Conservation (phyloP, 2,888 invertebrate genomes). For the Branchipolynoe longqiensis region DNA sequence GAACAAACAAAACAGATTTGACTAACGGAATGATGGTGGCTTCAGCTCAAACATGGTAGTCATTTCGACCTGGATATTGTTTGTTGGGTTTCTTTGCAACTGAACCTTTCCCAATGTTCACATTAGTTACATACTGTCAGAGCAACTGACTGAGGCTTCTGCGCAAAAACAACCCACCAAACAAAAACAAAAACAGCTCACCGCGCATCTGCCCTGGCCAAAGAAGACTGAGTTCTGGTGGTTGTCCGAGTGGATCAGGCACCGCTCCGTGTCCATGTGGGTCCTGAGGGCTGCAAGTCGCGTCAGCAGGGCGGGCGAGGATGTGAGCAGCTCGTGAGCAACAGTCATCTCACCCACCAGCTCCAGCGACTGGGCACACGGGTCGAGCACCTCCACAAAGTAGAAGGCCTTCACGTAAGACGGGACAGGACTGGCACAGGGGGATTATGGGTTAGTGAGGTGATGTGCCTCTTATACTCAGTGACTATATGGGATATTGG, state of each 20-base stretch:
- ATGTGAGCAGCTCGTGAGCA: neutral
- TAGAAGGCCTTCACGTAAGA: neutral
- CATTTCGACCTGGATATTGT: no score
- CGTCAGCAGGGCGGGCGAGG: neutral
- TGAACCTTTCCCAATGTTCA: no score
- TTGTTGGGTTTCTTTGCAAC: no score
- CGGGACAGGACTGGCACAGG: neutral
- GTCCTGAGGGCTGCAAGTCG: neutral
- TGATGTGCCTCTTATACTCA: neutral
- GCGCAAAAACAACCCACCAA: no score
- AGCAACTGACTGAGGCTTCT: no score
- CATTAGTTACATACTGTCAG: no score
- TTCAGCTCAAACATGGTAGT: no score
- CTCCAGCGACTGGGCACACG: neutral
- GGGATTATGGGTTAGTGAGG: neutral
- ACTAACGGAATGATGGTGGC: no score
- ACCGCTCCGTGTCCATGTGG: neutral
- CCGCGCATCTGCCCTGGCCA: neutral
- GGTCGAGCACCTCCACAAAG: neutral
- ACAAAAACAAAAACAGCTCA: no score
- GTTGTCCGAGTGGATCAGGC: conserved; percentile 7
- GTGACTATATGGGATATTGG: no score
- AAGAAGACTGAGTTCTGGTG: neutral
- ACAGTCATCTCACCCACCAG: neutral
- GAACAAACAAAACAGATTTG: no score